phyloP scores from a whole-genome alignment of 2,113 vertebrate genomes.

The Delphinapterus leucas region DNA sequence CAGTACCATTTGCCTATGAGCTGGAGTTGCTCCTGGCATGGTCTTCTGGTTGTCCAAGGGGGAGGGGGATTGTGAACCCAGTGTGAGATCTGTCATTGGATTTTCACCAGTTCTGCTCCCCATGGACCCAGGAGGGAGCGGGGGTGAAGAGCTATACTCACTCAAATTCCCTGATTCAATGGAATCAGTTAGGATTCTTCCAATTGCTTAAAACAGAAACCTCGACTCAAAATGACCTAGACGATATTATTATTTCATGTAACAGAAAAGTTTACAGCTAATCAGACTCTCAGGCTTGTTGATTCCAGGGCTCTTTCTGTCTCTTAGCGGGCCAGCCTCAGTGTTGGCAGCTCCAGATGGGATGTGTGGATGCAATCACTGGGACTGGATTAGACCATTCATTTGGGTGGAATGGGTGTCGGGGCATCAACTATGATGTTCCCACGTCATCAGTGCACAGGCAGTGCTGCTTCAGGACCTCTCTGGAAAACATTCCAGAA shows the following conservation, averaged over 20 bases:
- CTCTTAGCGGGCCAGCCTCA: not conserved
- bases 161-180: not conserved
- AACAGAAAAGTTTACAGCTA: not conserved
- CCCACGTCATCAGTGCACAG: not conserved
- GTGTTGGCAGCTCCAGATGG: not conserved
- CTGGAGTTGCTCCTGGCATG: not conserved
- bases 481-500: not conserved
- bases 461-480: not conserved
- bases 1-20: not conserved
- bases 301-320: not conserved
- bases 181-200: not conserved
- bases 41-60: not conserved
- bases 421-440: not conserved
- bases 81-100: not conserved
- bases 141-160: not conserved
- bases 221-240: not conserved
- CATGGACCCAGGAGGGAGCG: not conserved
- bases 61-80: not conserved
- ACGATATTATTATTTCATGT: not conserved
- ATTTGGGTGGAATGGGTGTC: not conserved
- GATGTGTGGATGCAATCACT: not conserved
- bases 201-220: not conserved
- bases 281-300: not conserved
- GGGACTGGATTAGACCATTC: not conserved
- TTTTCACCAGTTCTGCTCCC: not conserved